phyloP scores from a whole-genome alignment of 1,140 invertebrate species.

The Onthophagus taurus region DNA sequence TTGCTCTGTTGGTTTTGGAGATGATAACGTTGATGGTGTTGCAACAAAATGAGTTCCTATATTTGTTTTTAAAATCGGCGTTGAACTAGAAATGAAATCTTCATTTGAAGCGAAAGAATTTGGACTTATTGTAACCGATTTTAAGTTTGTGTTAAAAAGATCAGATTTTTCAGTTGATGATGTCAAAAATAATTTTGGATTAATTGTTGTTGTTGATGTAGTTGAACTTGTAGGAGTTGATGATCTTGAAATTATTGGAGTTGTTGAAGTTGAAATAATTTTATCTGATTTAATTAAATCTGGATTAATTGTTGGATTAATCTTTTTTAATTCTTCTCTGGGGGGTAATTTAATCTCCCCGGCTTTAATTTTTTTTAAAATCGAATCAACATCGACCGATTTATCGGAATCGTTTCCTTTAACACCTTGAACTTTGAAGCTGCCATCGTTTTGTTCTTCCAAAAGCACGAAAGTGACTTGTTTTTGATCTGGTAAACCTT shows the following conservation, averaged over 20 bases:
- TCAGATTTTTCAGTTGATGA: slow-evolving; percentile 27
- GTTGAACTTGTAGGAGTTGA: slow-evolving; percentile 32
- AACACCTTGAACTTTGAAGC: slow-evolving; percentile 71
- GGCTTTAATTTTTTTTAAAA: slow-evolving; percentile 68
- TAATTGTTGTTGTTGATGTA: slow-evolving; percentile 22
- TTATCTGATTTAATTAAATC: slow-evolving; percentile 3
- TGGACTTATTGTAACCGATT: slow-evolving; percentile 27
- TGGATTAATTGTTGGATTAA: slow-evolving; percentile 4
- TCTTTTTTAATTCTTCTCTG: slow-evolving; percentile 2
- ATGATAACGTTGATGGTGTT: neutral
- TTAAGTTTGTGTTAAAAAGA: slow-evolving; percentile 30
- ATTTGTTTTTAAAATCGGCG: slow-evolving; percentile 29
- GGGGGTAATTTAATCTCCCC: slow-evolving; percentile 71
- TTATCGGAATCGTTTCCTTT: slow-evolving; percentile 51
- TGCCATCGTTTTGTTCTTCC: slow-evolving; percentile 74
- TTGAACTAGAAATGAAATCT: slow-evolving; percentile 32
- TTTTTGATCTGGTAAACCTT: slow-evolving; percentile 55
- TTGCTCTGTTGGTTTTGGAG: too few relatives aligned
- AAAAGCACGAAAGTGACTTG: slow-evolving; percentile 77
- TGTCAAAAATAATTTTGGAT: slow-evolving; percentile 15
- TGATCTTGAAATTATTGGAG: slow-evolving; percentile 29
- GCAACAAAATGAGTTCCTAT: slow-evolving; percentile 19
- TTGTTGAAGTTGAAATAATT: slow-evolving; percentile 34
- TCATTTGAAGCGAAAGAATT: slow-evolving; percentile 38
- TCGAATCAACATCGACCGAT: slow-evolving; percentile 65